These are phyloP conservation scores for Hipparchia sbordonii DNA, from an alignment of 2,888 invertebrate species.

Conservation along the genomic window DNA sequence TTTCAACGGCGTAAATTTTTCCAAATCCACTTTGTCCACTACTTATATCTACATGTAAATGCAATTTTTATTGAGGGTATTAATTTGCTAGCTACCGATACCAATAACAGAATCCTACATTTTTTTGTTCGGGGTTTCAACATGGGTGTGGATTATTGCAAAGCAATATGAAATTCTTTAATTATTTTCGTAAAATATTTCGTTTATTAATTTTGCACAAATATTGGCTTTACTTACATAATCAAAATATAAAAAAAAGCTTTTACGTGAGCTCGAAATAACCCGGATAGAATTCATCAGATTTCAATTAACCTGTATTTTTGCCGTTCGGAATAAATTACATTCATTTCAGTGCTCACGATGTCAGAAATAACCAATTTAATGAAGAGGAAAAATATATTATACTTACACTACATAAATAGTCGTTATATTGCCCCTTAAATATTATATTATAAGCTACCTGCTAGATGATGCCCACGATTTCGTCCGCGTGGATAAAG, in stretches of 20 bases:
- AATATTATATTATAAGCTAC: no score
- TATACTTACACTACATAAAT: no score
- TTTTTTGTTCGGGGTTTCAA: no score
- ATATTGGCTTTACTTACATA: slow-evolving; percentile 9
- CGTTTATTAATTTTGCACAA: background rate
- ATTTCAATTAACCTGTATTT: slow-evolving; percentile 41
- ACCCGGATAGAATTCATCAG: slow-evolving; percentile 37
- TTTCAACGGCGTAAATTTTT: no score
- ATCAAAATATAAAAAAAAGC: slow-evolving; percentile 1
- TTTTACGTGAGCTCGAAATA: slow-evolving; percentile 3
- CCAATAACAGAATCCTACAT: no score
- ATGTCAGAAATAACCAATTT: slow-evolving; percentile 7
- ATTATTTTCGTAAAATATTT: background rate
- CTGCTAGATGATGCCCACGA: no score
- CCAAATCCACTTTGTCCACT: no score
- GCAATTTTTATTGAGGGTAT: no score
- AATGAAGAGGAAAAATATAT: background rate
- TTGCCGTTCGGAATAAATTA: slow-evolving; percentile 41
- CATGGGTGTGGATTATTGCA: background rate
- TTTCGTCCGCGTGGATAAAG: no score
- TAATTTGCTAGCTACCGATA: no score
- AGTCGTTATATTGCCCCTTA: no score
- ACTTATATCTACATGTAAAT: no score
- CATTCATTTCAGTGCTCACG: slow-evolving; percentile 28
- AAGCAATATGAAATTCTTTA: background rate